Conservation (phyloP, 1,140 invertebrate genomes). For the Alviniconcha marisindica region DNA sequence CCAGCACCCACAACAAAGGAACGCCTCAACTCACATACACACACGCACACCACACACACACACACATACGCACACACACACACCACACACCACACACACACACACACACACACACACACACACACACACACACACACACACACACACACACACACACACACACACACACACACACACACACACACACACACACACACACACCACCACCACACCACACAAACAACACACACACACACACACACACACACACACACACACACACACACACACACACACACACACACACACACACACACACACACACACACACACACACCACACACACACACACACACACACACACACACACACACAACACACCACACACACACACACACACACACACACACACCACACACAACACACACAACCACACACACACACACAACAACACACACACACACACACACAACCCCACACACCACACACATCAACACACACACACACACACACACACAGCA, state of each 20-base stretch:
- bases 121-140: no score
- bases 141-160: no score
- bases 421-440: slow-evolving; percentile 3
- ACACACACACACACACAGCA: no score
- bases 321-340: slow-evolving; percentile 10
- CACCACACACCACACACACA: no score
- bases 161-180: no score
- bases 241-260: slow-evolving; percentile 1
- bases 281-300: slow-evolving; percentile 2
- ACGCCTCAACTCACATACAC: no score
- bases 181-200: not conserved
- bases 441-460: no score
- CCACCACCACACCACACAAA: not conserved
- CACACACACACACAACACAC: not conserved
- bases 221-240: not conserved
- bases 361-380: not conserved
- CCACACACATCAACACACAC: no score
- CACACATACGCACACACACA: no score
- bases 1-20: no score
- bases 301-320: not conserved
- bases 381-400: slow-evolving; percentile 11
- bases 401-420: slow-evolving; percentile 14
- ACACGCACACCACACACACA: no score
- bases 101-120: no score
- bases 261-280: slow-evolving; percentile 27